Conservation (phyloP, 35 echinoderm and acorn worm species). For the Chiridota heheva region DNA sequence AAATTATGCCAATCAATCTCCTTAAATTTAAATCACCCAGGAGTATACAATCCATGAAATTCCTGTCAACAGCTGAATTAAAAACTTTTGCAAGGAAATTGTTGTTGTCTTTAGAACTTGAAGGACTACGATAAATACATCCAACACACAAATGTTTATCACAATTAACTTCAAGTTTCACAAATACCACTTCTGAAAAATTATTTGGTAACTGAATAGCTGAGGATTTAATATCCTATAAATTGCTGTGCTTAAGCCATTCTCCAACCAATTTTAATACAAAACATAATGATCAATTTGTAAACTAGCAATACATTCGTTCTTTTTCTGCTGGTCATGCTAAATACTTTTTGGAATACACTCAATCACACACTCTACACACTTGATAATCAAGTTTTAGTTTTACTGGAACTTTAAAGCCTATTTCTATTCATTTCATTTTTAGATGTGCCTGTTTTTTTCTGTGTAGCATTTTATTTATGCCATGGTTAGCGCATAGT, state of each 20-base stretch:
- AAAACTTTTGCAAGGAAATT: background rate
- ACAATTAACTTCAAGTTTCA: background rate
- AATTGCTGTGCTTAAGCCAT: background rate
- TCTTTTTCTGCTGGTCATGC: background rate
- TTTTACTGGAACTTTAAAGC: no score
- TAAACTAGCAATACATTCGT: constrained; percentile 3
- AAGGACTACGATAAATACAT: constrained; percentile 23
- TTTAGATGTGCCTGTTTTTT: no score
- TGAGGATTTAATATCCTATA: constrained; percentile 21
- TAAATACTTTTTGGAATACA: constrained; percentile 24
- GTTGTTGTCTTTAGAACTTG: constrained; percentile 11
- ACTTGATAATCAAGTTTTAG: no score
- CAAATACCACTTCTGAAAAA: constrained; percentile 17
- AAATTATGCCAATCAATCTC: constrained; percentile 7
- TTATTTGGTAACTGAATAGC: background rate
- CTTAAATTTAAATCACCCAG: background rate
- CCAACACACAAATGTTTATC: constrained; percentile 1
- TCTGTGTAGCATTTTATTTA: no score
- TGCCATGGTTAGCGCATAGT: no score
- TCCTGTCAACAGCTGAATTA: background rate
- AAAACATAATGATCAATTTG: constrained; percentile 10
- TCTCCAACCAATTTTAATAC: constrained; percentile 24
- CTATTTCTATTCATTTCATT: no score
- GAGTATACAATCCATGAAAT: constrained; percentile 12
- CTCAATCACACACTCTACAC: no score